Percentiles rank a stretch among this genome's conserved stretches.
Conservation (phyloP, 2,888 invertebrate species). For the Lordiphosa andalusiaca region DNA sequence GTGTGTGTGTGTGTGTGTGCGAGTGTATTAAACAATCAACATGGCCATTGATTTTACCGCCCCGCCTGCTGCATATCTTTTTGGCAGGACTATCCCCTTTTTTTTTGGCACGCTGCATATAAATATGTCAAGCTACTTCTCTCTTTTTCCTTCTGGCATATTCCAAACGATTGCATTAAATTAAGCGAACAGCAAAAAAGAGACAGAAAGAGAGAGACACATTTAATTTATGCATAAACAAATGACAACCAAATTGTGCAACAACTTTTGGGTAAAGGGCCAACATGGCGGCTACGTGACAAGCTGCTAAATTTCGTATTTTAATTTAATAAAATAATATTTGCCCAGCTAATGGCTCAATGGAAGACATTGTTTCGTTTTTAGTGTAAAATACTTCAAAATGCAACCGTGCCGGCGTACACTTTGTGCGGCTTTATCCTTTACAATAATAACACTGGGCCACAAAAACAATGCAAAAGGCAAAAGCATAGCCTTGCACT, state of each 20-base stretch:
- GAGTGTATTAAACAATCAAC: conserved; percentile 10
- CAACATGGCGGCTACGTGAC: conserved; percentile 49
- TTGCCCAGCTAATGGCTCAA: conserved; percentile 68
- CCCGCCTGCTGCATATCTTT: conserved; percentile 4
- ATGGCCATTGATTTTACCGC: conserved; percentile 8
- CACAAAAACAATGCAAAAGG: conserved; percentile 13
- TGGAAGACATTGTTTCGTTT: conserved; percentile 41
- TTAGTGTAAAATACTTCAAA: conserved; percentile 43
- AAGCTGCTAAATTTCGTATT: conserved; percentile 56
- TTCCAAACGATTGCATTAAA: conserved; percentile 47
- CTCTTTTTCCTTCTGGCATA: conserved; percentile 17
- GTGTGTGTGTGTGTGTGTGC: not conserved
- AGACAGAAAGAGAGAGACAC: conserved; percentile 35
- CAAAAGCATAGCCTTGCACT: conserved; percentile 9
- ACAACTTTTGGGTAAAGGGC: conserved; percentile 28
- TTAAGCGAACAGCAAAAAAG: conserved; percentile 45
- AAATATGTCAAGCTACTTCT: not conserved
- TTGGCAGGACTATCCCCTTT: conserved; percentile 19
- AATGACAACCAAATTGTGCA: conserved; percentile 58
- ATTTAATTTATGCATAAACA: conserved; percentile 58
- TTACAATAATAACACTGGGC: conserved; percentile 31
- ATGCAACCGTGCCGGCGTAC: conserved; percentile 39
- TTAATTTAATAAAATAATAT: conserved; percentile 74
- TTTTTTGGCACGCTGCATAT: conserved; percentile 22
- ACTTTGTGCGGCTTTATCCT: conserved; percentile 44